Percentiles rank a stretch among this genome's conserved stretches.
These are phyloP conservation scores for Mus minutoides DNA, from an alignment of 2,797 vertebrate genomes.

Conservation along the genomic window DNA sequence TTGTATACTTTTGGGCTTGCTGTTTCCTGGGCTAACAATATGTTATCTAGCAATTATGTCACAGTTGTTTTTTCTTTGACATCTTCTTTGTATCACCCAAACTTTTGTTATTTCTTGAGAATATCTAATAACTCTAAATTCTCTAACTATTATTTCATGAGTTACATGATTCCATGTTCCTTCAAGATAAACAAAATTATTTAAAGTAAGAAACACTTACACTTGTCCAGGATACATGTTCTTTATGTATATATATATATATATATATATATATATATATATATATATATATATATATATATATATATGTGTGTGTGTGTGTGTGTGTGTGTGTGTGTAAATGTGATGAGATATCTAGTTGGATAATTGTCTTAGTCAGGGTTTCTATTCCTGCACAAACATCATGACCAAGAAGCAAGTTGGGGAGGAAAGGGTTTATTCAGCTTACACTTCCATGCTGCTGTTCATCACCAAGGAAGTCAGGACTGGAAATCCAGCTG, in stretches of 20 bases:
- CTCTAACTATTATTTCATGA: background rate
- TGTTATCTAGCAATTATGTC: background rate
- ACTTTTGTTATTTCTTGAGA: background rate
- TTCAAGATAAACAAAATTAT: background rate
- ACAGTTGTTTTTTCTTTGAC: background rate
- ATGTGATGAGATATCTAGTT: background rate
- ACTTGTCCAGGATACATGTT: background rate
- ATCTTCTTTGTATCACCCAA: fast-evolving
- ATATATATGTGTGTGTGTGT: too few relatives aligned
- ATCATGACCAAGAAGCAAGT: too few relatives aligned
- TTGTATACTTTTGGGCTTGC: background rate
- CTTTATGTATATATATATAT: too few relatives aligned
- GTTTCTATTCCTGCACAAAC: too few relatives aligned
- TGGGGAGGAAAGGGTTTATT: too few relatives aligned
- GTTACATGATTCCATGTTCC: background rate
- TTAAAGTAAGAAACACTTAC: background rate
- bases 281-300: too few relatives aligned
- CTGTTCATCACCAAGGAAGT: too few relatives aligned
- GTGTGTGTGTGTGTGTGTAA: too few relatives aligned
- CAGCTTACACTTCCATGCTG: too few relatives aligned
- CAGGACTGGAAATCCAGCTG: too few relatives aligned
- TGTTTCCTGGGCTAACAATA: background rate
- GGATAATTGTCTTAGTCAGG: too few relatives aligned
- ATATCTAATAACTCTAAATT: background rate
- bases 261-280: too few relatives aligned